A percentile compares a stretch with the other conserved stretches of the same genome.
Conservation (phyloP, 2,797 vertebrate genomes). For the Bucorvus abyssinicus region DNA sequence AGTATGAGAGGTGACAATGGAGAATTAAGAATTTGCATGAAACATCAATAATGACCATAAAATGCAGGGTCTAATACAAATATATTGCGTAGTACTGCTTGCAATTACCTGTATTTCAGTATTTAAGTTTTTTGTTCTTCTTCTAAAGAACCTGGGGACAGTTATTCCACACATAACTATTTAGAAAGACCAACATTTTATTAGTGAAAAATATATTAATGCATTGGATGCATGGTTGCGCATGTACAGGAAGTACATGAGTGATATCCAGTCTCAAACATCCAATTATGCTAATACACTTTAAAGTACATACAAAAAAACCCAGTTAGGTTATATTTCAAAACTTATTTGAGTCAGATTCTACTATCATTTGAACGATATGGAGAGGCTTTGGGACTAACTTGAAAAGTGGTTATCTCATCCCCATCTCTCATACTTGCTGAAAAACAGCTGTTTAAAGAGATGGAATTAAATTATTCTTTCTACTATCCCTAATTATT, state of each 20-base stretch:
- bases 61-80: neutral
- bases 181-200: neutral
- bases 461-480: neutral
- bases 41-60: neutral
- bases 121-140: neutral
- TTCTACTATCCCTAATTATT: neutral
- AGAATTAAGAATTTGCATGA: neutral
- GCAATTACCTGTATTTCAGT: neutral
- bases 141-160: neutral
- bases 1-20: neutral
- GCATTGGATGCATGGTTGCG: neutral
- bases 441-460: neutral
- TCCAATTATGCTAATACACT: neutral
- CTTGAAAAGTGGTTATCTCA: neutral
- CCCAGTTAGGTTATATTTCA: neutral
- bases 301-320: neutral
- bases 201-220: neutral
- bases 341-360: neutral
- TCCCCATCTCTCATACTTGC: neutral
- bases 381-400: neutral
- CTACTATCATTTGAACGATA: neutral
- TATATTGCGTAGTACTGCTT: neutral
- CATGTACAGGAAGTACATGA: neutral
- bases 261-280: neutral
- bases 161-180: neutral